Conservation (phyloP, 2,888 invertebrate species). For the Platycheirus rosarum region DNA sequence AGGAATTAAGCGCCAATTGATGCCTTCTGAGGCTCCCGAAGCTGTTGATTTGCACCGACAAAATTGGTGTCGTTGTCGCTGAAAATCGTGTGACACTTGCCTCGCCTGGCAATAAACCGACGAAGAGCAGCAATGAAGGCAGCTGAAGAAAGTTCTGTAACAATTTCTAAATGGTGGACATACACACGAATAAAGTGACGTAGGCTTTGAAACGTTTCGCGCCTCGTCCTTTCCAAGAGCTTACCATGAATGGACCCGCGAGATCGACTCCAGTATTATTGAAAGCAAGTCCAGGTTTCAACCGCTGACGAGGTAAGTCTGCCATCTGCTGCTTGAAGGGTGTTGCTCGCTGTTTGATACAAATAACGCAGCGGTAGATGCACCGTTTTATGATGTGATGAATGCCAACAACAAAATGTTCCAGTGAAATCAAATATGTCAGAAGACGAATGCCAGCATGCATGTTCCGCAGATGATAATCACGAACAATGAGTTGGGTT, state of each 20-base stretch:
- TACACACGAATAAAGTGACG: constrained; percentile 76
- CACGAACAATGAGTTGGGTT: constrained; percentile 41
- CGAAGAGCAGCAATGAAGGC: constrained; percentile 76
- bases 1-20: constrained; percentile 79
- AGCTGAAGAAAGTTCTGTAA: constrained; percentile 74
- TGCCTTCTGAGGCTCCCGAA: constrained; percentile 6
- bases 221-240: constrained; percentile 72
- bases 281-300: constrained; percentile 71
- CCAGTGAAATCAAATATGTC: constrained; percentile 55
- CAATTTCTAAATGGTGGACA: constrained; percentile 76
- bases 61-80: constrained; percentile 74
- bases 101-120: constrained; percentile 75
- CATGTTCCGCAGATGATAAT: constrained; percentile 53
- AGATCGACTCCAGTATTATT: constrained; percentile 74
- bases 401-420: constrained; percentile 20
- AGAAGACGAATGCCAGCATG: constrained; percentile 67
- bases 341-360: constrained; percentile 24
- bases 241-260: constrained; percentile 72
- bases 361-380: neutral
- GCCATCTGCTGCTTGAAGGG: constrained; percentile 69
- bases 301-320: constrained; percentile 60
- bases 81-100: constrained; percentile 70
- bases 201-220: constrained; percentile 75
- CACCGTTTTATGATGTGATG: neutral
- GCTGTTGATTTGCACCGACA: no score